phyloP scores from a whole-genome alignment of 1,140 invertebrate species.

The Cotesia vestalis region DNA sequence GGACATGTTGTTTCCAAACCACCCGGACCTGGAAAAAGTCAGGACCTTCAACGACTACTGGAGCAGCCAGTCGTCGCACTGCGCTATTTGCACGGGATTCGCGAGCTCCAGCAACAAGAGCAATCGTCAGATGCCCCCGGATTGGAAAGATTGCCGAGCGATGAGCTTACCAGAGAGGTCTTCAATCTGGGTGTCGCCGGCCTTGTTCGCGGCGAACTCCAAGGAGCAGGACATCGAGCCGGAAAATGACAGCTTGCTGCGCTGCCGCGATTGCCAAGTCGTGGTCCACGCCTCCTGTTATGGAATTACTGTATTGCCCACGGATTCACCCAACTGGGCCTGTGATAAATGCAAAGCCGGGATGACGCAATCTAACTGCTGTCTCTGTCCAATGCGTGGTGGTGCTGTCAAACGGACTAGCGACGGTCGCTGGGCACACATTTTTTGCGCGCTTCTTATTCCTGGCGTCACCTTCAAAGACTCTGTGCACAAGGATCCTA shows the following conservation, averaged over 20 bases:
- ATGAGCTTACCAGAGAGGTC: conserved; percentile 60
- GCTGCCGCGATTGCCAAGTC: conserved; percentile 63
- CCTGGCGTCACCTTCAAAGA: conserved; percentile 65
- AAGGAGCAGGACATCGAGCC: conserved; percentile 57
- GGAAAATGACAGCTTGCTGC: conserved; percentile 60
- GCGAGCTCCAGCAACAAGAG: conserved; percentile 47
- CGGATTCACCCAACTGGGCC: conserved; percentile 60
- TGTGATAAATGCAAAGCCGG: conserved; percentile 66
- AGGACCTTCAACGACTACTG: conserved; percentile 62
- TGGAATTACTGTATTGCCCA: conserved; percentile 58
- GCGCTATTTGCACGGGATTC: conserved; percentile 59
- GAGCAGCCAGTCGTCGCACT: conserved; percentile 60
- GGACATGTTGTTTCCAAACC: conserved; percentile 55
- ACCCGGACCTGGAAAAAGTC: conserved; percentile 49
- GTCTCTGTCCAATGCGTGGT: conserved; percentile 70
- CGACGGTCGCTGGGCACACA: conserved; percentile 69
- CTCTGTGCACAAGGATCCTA: conserved; percentile 63
- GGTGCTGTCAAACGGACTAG: conserved; percentile 72
- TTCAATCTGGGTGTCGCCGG: conserved; percentile 61
- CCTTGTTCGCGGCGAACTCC: conserved; percentile 59
- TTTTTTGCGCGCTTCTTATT: conserved; percentile 67
- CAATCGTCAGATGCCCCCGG: conserved; percentile 56
- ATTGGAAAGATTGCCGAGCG: conserved; percentile 59
- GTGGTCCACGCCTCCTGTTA: conserved; percentile 67
- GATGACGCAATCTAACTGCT: conserved; percentile 57